Evolutionary conservation across 2,113 vertebrate species (phyloP), one percentile per base, ranked within the genome.

Genomic region (Rhabdornis inornatus): DNA sequence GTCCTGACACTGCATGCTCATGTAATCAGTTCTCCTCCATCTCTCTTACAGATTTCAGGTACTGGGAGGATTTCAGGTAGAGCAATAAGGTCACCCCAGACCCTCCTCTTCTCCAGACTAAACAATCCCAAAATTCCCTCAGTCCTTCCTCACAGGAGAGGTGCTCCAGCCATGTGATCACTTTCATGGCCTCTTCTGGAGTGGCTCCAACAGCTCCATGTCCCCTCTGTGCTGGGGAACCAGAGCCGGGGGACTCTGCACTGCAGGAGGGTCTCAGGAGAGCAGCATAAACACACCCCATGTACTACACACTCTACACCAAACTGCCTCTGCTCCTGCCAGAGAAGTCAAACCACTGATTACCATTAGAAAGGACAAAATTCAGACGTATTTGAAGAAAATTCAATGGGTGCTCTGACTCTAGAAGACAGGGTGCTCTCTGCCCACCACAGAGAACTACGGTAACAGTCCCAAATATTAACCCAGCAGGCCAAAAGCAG

Each of bases 401-500:
- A 52, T 10, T 4, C 23, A 17, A n/a, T 11, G 1, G 23, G 9
- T 7, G 49, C 99, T n/a, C 1, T 5, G 21, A 14, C 45, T 14
- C 31, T 0, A 10, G 17, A 22, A 37, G 2, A 25, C 18, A 2
- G 10, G 3, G 15, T 0, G 31, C 1, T 52, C 56, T 4, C 39
- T 2, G n/a, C 10, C 52, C 6, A 19, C 14, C n/a, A 10, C 33
- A 15, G 44, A 27, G 30, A 27, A 6, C 25, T 5, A 3, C 18
- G 30, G 18, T 4, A 4, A 7, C 0, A 40, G 13, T 10, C 5
- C 8, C 47, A 11, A 21, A 4, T 0, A 6, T 5, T 4, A 18
- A 7, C 16, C 7, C 15, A 7, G 28, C 23, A 15, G 50, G 4
- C 3, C 24, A 5, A 5, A 3, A 39, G 21, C 68, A 13, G 9